Evolutionary conservation across 2,888 invertebrate genomes (phyloP).

Genomic region (Buathra laborator): DNA sequence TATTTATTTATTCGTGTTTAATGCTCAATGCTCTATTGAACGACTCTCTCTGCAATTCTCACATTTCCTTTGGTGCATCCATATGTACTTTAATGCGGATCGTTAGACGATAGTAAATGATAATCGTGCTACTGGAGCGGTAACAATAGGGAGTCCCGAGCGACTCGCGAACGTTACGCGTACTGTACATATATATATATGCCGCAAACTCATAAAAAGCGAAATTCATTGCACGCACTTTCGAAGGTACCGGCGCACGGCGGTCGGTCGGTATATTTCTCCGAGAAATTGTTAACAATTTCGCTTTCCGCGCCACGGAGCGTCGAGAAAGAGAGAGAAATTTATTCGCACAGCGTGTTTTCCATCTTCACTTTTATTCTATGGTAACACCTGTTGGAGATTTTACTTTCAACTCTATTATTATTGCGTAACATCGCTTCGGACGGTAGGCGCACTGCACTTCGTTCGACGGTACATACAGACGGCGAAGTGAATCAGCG

Average conservation of each 20-base stretch:
- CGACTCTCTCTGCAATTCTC: not conserved
- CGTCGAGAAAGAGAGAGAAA: constrained; percentile 49
- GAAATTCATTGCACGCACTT: constrained; percentile 64
- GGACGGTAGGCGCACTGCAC: not conserved
- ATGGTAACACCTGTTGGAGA: constrained; percentile 47
- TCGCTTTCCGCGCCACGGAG: constrained; percentile 59
- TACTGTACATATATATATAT: not conserved
- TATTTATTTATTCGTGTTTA: not conserved
- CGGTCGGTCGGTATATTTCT: constrained; percentile 21
- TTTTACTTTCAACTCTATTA: constrained; percentile 61
- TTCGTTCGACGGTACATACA: not conserved
- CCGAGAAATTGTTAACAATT: constrained; percentile 60
- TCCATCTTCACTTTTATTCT: constrained; percentile 65
- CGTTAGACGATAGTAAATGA: constrained; percentile 47
- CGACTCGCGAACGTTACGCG: constrained; percentile 46
- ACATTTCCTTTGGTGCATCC: not conserved
- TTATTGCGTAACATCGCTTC: constrained; percentile 42
- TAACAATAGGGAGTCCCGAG: constrained; percentile 54
- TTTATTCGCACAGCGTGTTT: constrained; percentile 53
- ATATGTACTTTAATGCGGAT: constrained; percentile 37
- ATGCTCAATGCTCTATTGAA: not conserved
- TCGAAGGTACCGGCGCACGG: constrained; percentile 15
- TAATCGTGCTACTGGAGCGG: constrained; percentile 49
- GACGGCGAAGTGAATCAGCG: constrained; percentile 24
- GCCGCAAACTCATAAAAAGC: constrained; percentile 44